Conservation (phyloP, 2,888 invertebrate species). For the Lapara coniferarum region DNA sequence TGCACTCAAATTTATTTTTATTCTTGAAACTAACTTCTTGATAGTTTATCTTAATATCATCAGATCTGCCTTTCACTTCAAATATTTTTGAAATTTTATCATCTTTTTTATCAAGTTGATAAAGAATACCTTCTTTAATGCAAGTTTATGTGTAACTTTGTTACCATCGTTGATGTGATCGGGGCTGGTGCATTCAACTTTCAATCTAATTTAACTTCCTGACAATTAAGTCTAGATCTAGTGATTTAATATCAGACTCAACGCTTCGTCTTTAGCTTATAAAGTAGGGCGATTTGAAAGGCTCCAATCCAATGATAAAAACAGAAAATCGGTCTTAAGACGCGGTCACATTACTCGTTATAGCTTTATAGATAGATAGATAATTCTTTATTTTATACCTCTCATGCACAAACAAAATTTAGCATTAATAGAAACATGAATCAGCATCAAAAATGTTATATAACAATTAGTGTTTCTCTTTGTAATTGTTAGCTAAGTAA, state of each 20-base stretch:
- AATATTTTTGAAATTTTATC: constrained; percentile 1
- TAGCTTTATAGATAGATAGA: too few relatives aligned
- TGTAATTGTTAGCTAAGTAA: too few relatives aligned
- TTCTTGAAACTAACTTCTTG: neutral
- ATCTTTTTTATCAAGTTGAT: constrained; percentile 4
- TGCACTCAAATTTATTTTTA: neutral
- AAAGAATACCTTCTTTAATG: constrained; percentile 15
- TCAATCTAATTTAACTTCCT: constrained; percentile 66
- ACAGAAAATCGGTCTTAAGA: neutral
- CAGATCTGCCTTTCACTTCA: neutral
- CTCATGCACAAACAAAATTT: too few relatives aligned
- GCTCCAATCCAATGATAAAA: constrained; percentile 12
- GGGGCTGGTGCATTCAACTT: constrained; percentile 47
- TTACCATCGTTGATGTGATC: constrained; percentile 58
- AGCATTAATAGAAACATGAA: too few relatives aligned
- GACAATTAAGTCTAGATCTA: constrained; percentile 60
- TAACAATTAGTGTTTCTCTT: too few relatives aligned
- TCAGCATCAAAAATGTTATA: too few relatives aligned
- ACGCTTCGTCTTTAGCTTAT: constrained; percentile 24
- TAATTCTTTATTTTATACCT: too few relatives aligned
- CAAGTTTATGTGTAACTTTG: constrained; percentile 30
- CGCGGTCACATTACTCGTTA: neutral
- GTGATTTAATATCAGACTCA: constrained; percentile 41
- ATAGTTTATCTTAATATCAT: neutral
- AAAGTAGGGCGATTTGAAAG: constrained; percentile 34